Base-by-base conservation (phyloP, 2,113 vertebrate species). In the Pedetes capensis region DNA sequence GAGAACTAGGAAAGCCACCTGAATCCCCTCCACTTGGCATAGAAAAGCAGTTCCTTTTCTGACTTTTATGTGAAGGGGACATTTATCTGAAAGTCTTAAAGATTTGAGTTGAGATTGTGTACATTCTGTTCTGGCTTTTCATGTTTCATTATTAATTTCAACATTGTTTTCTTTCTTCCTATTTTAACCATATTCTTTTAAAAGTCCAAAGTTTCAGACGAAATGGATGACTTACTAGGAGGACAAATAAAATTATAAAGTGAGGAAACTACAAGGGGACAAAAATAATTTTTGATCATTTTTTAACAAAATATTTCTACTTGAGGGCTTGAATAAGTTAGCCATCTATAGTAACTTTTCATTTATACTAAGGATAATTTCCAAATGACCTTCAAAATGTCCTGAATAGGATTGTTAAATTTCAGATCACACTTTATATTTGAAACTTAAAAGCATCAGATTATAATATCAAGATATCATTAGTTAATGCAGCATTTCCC, bases 181-280 rank as follows among this genome's bases (percentile, higher is more conserved):
- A 18, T 27, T 91, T 86, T 89, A 95, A 39, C 12, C 14, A 14
- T 64, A 68, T 55, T 83, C 44, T 84, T 87, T 55, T 93, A 55
- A 82, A 72, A 14, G 20, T 16, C 12, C 25, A 44, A 53, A 12
- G 20, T 68, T 86, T 66, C 71, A 93, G 78, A 94, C 20, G 75
- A 89, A 94, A 83, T 17, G 5, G 8, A 8, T 55, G 37, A 51
- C 34, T 96, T 97, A 72, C 32, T 94, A 87, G 23, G 20, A 55
- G 17, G 49, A 63, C 72, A 91, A 59, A 32, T 97, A 95, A 96
- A 96, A 92, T 87, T 51, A 53, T 93, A 84, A 92, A 96, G 96
- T 96, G 90, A 95, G 88, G 69, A 89, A 93, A 53, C 42, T 85
- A 4, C n/a, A 91, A 3, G 37, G 5, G 49, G 27, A 39, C 34